A percentile compares a stretch with the other conserved stretches of the same genome.
Evolutionary conservation across 2,888 invertebrate genomes (phyloP).

Genomic region (Rhogogaster chlorosoma): DNA sequence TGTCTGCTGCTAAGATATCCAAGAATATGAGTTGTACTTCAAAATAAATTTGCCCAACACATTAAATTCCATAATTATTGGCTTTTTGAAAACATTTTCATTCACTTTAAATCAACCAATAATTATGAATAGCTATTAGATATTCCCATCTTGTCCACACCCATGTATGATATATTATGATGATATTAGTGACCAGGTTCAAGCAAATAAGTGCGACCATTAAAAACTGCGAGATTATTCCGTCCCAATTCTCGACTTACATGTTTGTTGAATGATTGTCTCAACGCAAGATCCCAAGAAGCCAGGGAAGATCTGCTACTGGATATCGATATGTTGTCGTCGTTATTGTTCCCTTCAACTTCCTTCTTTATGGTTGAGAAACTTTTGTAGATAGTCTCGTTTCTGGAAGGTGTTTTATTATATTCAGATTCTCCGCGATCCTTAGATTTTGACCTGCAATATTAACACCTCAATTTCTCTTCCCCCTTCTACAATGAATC

Average conservation of each 20-base stretch:
- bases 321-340: constrained; percentile 79
- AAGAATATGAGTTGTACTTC: constrained; percentile 30
- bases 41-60: constrained; percentile 41
- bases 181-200: constrained; percentile 33
- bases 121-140: constrained; percentile 39
- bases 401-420: constrained; percentile 74
- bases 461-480: constrained; percentile 44
- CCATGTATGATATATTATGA: constrained; percentile 18
- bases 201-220: neutral
- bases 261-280: constrained; percentile 78
- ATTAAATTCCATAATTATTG: constrained; percentile 31
- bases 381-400: constrained; percentile 76
- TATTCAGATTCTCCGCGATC: constrained; percentile 80
- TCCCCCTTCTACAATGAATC: neutral
- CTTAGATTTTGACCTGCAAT: constrained; percentile 75
- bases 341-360: constrained; percentile 74
- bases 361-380: constrained; percentile 76
- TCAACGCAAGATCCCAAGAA: constrained; percentile 81
- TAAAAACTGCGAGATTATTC: neutral
- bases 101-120: neutral
- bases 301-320: constrained; percentile 83
- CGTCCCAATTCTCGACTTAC: constrained; percentile 68
- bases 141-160: constrained; percentile 49
- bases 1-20: neutral
- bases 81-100: neutral